Base-by-base conservation (phyloP, 1,140 invertebrate genomes). In the Pseudomyrmex flavicornis region DNA sequence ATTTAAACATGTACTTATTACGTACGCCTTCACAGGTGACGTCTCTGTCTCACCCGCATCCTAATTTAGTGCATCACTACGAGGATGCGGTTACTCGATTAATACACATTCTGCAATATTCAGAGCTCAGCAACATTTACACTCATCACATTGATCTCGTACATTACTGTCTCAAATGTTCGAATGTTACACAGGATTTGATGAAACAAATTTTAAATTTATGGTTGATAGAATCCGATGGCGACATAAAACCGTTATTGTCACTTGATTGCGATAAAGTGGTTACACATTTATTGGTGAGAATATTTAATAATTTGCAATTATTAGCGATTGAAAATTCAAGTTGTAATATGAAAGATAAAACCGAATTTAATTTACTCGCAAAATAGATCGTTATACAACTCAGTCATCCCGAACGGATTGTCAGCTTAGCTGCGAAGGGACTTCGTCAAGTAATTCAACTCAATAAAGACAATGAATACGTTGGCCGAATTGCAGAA, bases 121-220 rank as follows among this genome's bases (percentile, higher is more conserved):
- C 76, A 8, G 79, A 85, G 7, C 56, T 91, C n/a, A 52, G 72
- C 44, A 58, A 92, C 2, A 85, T 83, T 66, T 92, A 91, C 75
- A 91, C 90, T 3, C 91, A 92, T 50, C 91, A 92, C 61, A 87
- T 89, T 54, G 85, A 88, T 62, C 65, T 92, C 1, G 22, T 92
- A 15, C 86, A 62, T 68, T 89, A 86, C 72, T 86, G 84, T 26
- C 63, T 92, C 26, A 65, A 73, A 15, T 79, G 62, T 5, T 4
- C 54, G 0, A 56, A 80, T 12, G 58, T 90, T 50, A 58, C 85
- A 4, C 63, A 72, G 1, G 63, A 84, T 5, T 48, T 92, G 8
- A 35, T 85, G 35, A 69, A 26, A 46, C 44, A 7, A 65, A 46
- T 90, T 48, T 82, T 91, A 72, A 48, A 85, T 52, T 61, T 90